Conservation (phyloP, 2,113 vertebrate genomes). For the Gymnobelideus leadbeateri region DNA sequence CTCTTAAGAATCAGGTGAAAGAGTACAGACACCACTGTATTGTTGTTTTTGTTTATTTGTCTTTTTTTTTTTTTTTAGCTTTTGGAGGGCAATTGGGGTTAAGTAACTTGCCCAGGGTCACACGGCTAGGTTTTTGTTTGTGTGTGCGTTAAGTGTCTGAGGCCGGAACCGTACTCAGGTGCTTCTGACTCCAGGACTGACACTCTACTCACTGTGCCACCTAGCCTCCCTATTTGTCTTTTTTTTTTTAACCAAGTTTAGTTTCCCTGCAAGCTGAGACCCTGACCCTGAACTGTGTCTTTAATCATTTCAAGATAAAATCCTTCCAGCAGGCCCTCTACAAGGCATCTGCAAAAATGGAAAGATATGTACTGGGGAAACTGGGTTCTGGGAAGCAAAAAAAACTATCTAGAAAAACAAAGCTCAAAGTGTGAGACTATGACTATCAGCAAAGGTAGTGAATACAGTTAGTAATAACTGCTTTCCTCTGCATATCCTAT, state of each 20-base stretch:
- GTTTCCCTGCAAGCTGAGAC: neutral
- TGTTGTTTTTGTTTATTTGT: neutral
- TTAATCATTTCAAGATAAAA: constrained; percentile 1
- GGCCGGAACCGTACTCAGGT: too few relatives aligned
- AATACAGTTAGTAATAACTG: neutral
- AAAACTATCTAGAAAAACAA: neutral
- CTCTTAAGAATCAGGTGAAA: neutral
- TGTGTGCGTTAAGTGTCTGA: too few relatives aligned
- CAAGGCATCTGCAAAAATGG: neutral
- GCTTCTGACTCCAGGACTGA: too few relatives aligned
- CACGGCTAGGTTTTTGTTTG: too few relatives aligned
- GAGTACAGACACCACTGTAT: neutral
- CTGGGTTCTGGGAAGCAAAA: neutral
- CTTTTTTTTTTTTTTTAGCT: neutral
- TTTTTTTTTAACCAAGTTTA: neutral
- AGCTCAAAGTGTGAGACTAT: neutral
- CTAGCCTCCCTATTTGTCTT: too few relatives aligned
- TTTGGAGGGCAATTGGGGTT: too few relatives aligned
- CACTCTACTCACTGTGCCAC: too few relatives aligned
- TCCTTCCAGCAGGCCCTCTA: neutral
- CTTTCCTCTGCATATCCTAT: neutral
- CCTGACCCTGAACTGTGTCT: neutral
- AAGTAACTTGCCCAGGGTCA: too few relatives aligned
- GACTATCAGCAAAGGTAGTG: neutral
- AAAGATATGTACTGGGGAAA: neutral